phyloP scores from a whole-genome alignment of 2,113 vertebrate species.

The Strigops habroptila region DNA sequence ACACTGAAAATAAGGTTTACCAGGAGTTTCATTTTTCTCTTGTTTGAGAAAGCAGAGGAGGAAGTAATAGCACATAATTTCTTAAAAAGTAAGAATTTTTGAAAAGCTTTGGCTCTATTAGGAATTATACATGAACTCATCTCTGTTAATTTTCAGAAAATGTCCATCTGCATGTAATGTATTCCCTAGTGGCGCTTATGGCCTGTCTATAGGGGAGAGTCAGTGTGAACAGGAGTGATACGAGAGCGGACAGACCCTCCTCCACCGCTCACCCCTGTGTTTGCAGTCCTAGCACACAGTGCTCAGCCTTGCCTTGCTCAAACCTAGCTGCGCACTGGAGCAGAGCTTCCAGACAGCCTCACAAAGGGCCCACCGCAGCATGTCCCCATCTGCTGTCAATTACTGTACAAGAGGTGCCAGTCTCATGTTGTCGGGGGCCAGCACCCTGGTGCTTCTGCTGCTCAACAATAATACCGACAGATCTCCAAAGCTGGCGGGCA shows the following conservation, averaged over 20 bases:
- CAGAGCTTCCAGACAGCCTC: not conserved
- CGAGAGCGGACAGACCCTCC: accelerated
- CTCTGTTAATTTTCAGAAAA: not conserved
- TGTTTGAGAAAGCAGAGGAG: not conserved
- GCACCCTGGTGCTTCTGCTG: not conserved
- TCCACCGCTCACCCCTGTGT: not conserved
- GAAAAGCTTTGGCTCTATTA: not conserved
- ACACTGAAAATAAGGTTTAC: not conserved
- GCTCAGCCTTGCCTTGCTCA: not conserved
- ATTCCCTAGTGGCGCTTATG: not conserved
- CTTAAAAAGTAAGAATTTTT: not conserved
- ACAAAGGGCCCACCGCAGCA: not conserved
- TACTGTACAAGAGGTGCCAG: not conserved
- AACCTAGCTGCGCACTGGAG: not conserved
- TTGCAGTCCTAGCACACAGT: not conserved
- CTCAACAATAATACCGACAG: not conserved
- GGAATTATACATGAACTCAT: not conserved
- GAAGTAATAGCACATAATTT: not conserved
- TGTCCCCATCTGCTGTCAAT: not conserved
- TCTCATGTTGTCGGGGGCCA: not conserved
- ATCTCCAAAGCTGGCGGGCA: not conserved
- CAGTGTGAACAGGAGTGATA: accelerated
- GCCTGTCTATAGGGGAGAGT: not conserved
- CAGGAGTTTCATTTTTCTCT: not conserved
- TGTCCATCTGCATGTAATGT: not conserved